Base-by-base conservation (phyloP, 1,140 invertebrate genomes). In the Glomeris maerens region DNA sequence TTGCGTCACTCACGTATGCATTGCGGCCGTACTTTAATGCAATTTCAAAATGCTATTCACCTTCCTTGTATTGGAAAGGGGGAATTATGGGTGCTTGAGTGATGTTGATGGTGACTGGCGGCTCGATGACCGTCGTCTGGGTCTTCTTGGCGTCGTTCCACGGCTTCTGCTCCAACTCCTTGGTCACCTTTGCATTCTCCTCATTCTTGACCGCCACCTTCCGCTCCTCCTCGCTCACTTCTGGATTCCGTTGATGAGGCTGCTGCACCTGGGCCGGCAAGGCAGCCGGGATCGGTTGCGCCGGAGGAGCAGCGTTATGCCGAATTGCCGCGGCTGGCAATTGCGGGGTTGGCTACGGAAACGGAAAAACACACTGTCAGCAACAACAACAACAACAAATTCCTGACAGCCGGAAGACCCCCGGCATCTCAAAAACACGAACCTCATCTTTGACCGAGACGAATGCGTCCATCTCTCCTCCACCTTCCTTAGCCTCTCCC, bases 201-300 rank as follows among this genome's bases (percentile, higher is more conserved):
- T 50, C 49, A 44, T 50, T 50, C 23, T 50, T 50, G 17, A 41
- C 48, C 25, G 48, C 48, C 14, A 50, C 48, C 45, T 50, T 50
- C 2, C 49, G 4, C 27, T 50, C 2, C 31, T 42, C 40, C 23
- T 50, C 49, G n/a, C 45, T 50, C 38, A 14, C 21, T 23, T 20
- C 5, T 3, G 3, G 45, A 3, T 4, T 50, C 49, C 22, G 27
- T 42, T 3, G 27, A 7, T 21, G 45, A 14, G 5, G 13, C 45
- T 36, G 13, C 45, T 10, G 4, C 4, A 36, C 7, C 22, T 46
- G 7, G 7, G 27, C 27, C 7, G 3, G 10, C 39, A 48, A 39
- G 3, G 10, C 10, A 17, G 5, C 3, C 26, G 10, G 25, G 20
- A 5, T 10, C 5, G 20, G 5, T 10, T n/a, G 44, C 5, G 4